phyloP scores from a whole-genome alignment of 64 coral and sea anemone genomes.

The Anthopleura sola region DNA sequence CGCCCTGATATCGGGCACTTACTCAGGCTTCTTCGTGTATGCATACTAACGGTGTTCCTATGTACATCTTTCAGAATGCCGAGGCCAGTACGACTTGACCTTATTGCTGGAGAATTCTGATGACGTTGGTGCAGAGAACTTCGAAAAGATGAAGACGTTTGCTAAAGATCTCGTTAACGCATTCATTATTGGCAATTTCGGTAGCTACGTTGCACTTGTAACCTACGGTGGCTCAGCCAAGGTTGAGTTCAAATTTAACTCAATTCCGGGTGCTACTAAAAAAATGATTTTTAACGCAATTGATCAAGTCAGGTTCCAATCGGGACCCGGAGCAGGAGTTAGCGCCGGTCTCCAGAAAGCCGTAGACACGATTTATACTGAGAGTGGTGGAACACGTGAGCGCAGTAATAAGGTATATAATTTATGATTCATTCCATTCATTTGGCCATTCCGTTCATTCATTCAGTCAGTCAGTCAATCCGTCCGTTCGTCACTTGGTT shows the following conservation, averaged over 20 bases:
- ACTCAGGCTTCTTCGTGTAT: not conserved
- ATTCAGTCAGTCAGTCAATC: no score
- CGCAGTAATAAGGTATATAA: slow-evolving; percentile 43
- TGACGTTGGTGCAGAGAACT: slow-evolving; percentile 4
- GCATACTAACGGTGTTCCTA: not conserved
- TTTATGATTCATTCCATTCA: no score
- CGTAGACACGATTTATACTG: slow-evolving; percentile 27
- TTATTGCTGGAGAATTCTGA: slow-evolving; percentile 44
- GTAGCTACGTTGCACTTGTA: slow-evolving; percentile 28
- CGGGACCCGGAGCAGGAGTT: not conserved
- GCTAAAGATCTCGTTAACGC: slow-evolving; percentile 37
- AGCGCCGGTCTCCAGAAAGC: slow-evolving; percentile 17
- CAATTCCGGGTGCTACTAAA: slow-evolving; percentile 7
- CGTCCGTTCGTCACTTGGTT: no score
- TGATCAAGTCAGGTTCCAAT: slow-evolving; percentile 20
- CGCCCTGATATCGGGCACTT: not conserved
- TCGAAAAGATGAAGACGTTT: slow-evolving; percentile 39
- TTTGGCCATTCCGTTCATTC: no score
- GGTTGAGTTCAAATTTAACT: slow-evolving; percentile 13
- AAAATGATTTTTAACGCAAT: slow-evolving; percentile 19
- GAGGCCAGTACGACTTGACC: slow-evolving; percentile 42
- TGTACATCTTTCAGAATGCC: slow-evolving; percentile 33
- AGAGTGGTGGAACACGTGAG: slow-evolving; percentile 33
- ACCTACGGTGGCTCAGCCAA: slow-evolving; percentile 28
- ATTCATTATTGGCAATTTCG: slow-evolving; percentile 13